Base-by-base conservation (phyloP, 2,888 invertebrate genomes). In the Tachina fera region DNA sequence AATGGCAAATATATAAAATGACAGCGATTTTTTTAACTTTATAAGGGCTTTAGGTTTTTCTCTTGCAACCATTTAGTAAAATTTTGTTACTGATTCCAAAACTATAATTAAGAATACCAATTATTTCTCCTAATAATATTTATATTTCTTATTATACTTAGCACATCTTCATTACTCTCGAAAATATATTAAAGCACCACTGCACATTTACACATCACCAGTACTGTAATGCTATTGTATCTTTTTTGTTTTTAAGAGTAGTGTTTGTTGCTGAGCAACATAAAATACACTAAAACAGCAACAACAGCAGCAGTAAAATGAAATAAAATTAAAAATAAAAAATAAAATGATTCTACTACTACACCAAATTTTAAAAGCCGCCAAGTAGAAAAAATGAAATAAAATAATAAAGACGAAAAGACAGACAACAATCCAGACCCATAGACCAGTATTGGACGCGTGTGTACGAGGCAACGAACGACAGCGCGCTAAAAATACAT, bases 401-500 rank as follows among this genome's bases (percentile, higher is more conserved):
- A 63, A 81, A 84, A 84, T 71, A 67, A 83, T 76, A 83, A 86
- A 86, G 86, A 68, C 76, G 61, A 83, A 80, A 72, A 79, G 86
- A 86, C 86, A 86, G 86, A 86, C 86, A 86, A 63, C 79, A 79
- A 71, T 83, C 79, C 86, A 86, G 83, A 86, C 71, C 86, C 76
- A 83, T 79, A 86, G 86, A 83, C 76, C 79, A 86, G 86, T 86
- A 86, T 86, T 86, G 83, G 79, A 86, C 86, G 86, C 86, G 86
- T 86, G 76, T 86, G 79, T 83, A 83, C 67, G 83, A 83, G 83
- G 83, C 86, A 86, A 86, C 83, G 79, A 83, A 86, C 86, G 86
- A 76, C 79, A 83, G 86, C 86, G 86, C 86, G 83, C 86, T 80
- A 83, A 83, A 81, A 86, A 83, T 80, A 83, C 79, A 68, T 6